Conservation (phyloP, 2,797 vertebrate species). For the Novumbra hubbsi region DNA sequence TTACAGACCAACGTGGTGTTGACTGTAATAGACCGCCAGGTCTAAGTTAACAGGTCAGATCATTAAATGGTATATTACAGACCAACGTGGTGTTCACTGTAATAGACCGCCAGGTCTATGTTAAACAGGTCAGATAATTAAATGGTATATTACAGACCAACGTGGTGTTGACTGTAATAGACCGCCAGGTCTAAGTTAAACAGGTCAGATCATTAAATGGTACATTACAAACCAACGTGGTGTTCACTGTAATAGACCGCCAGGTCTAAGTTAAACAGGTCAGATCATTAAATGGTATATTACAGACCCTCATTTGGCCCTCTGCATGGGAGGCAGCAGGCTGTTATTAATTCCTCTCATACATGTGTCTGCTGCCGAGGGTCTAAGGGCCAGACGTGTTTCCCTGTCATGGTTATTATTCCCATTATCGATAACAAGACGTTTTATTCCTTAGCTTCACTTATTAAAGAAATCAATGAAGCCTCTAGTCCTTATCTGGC, state of each 20-base stretch:
- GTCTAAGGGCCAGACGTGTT: slow-evolving; percentile 44
- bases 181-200: no score
- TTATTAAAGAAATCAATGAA: slow-evolving; percentile 72
- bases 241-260: neutral
- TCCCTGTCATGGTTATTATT: slow-evolving; percentile 74
- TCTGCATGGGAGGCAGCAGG: slow-evolving; percentile 1
- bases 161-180: no score
- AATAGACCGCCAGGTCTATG: no score
- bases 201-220: no score
- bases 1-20: no score
- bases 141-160: no score
- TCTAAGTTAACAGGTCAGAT: no score
- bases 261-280: neutral
- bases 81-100: no score
- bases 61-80: no score
- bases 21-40: no score
- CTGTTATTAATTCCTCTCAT: slow-evolving; percentile 15
- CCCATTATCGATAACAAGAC: slow-evolving; percentile 75
- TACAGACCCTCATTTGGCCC: neutral
- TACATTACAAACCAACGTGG: neutral
- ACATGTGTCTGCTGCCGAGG: slow-evolving; percentile 36
- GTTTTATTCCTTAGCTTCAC: slow-evolving; percentile 65
- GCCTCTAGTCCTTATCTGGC: slow-evolving; percentile 57
- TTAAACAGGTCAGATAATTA: no score
- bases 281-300: neutral